Evolutionary conservation across 2,888 invertebrate species (phyloP).

Genomic region (Eupelmus urozonus): DNA sequence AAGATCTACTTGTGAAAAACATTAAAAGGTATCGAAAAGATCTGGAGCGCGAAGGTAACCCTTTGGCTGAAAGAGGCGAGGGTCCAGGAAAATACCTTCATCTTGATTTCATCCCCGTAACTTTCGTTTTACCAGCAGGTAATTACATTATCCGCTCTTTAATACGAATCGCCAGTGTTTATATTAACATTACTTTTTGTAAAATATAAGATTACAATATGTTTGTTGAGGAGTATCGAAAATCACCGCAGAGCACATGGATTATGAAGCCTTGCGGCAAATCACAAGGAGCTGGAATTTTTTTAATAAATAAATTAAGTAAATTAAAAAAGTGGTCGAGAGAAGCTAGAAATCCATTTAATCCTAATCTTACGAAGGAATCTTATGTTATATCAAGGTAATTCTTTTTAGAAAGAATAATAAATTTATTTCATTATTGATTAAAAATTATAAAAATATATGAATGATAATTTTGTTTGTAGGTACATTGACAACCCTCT

Average conservation of each 20-base stretch:
- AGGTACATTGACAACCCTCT: conserved; percentile 96
- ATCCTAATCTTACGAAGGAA: conserved; percentile 91
- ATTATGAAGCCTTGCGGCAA: conserved; percentile 98
- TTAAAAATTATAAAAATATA: neutral
- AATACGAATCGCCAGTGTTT: too few species aligned
- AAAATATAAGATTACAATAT: conserved; percentile 90
- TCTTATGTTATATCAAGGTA: conserved; percentile 96
- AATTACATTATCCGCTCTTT: conserved; percentile 7
- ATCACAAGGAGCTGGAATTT: conserved; percentile 96
- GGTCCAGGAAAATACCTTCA: conserved; percentile 86
- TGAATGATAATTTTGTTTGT: conserved; percentile 59
- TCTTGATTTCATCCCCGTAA: conserved; percentile 94
- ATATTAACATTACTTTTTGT: neutral
- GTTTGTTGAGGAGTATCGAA: conserved; percentile 97
- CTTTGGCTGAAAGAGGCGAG: conserved; percentile 90
- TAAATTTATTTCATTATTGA: neutral
- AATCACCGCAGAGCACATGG: conserved; percentile 96
- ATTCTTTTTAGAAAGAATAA: conserved; percentile 4
- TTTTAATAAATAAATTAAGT: conserved; percentile 95
- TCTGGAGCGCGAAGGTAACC: conserved; percentile 92
- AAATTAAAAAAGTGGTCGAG: conserved; percentile 94
- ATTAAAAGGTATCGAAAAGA: conserved; percentile 96
- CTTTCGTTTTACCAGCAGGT: conserved; percentile 93
- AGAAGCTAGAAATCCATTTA: conserved; percentile 91
- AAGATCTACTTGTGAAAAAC: conserved; percentile 97